phyloP scores from a whole-genome alignment of 1,140 invertebrate species.

The Pristionchus pacificus region DNA sequence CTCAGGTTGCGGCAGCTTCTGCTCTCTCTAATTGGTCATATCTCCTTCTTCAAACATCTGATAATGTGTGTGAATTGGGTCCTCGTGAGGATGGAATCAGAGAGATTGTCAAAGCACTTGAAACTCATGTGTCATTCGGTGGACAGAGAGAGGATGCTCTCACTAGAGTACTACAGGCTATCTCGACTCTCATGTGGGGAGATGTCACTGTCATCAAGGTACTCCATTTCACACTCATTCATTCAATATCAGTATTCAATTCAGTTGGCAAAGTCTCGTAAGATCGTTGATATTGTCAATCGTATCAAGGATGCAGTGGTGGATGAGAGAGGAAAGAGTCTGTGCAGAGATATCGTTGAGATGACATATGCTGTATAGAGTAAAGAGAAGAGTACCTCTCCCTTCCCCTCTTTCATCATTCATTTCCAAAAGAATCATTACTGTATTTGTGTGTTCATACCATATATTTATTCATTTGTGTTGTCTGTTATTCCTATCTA shows the following conservation, averaged over 20 bases:
- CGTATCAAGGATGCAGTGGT: constrained; percentile 35
- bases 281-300: constrained; percentile 34
- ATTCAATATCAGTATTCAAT: neutral
- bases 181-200: constrained; percentile 50
- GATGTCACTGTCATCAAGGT: constrained; percentile 38
- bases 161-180: constrained; percentile 42
- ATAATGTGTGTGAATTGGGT: constrained; percentile 42
- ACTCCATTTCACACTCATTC: neutral
- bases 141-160: constrained; percentile 27
- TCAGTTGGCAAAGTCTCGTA: constrained; percentile 39
- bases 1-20: constrained; percentile 40
- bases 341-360: constrained; percentile 36
- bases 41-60: constrained; percentile 32
- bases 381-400: no score
- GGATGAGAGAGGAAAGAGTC: constrained; percentile 70
- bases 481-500: no score
- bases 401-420: no score
- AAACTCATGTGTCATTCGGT: constrained; percentile 30
- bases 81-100: constrained; percentile 46
- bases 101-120: constrained; percentile 33
- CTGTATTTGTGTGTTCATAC: no score
- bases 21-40: constrained; percentile 42
- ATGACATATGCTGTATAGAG: constrained; percentile 37
- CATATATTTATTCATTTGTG: no score
- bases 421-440: no score